phyloP scores from a whole-genome alignment of 2,888 invertebrate species.

The Leptopilina myrica region DNA sequence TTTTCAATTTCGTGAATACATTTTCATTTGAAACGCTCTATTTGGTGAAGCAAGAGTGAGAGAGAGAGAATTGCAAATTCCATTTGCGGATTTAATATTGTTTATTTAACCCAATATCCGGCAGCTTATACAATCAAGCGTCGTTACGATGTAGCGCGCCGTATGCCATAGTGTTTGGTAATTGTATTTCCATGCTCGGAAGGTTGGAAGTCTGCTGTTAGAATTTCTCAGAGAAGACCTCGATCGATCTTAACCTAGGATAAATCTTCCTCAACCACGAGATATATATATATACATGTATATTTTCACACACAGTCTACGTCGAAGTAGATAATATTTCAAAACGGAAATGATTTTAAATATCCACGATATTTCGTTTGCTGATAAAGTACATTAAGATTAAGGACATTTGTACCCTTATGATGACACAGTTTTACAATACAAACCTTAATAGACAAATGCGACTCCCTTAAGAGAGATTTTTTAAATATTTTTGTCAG shows the following conservation, averaged over 20 bases:
- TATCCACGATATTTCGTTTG: too few relatives aligned
- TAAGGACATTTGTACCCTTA: too few relatives aligned
- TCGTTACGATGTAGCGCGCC: constrained; percentile 67
- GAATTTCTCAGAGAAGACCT: constrained; percentile 22
- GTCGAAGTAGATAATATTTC: not conserved
- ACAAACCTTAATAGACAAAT: too few relatives aligned
- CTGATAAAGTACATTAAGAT: too few relatives aligned
- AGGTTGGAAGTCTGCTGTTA: constrained; percentile 50
- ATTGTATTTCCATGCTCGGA: constrained; percentile 75
- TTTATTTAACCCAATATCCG: constrained; percentile 76
- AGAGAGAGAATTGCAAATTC: constrained; percentile 55
- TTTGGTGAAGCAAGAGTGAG: not conserved
- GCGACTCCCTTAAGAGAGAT: too few relatives aligned
- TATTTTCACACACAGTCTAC: not conserved
- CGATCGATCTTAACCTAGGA: constrained; percentile 25
- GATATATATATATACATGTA: too few relatives aligned
- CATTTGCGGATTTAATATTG: constrained; percentile 73
- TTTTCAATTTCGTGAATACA: not conserved
- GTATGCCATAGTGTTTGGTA: constrained; percentile 65
- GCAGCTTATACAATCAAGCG: constrained; percentile 74
- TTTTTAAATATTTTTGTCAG: too few relatives aligned
- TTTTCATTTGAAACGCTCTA: not conserved
- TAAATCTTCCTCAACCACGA: not conserved
- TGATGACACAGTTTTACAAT: too few relatives aligned
- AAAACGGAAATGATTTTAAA: too few relatives aligned